A percentile compares a stretch with the other conserved stretches of the same genome.
Evolutionary conservation across 2,113 vertebrate species (phyloP).

Genomic region (Cichladusa arquata): DNA sequence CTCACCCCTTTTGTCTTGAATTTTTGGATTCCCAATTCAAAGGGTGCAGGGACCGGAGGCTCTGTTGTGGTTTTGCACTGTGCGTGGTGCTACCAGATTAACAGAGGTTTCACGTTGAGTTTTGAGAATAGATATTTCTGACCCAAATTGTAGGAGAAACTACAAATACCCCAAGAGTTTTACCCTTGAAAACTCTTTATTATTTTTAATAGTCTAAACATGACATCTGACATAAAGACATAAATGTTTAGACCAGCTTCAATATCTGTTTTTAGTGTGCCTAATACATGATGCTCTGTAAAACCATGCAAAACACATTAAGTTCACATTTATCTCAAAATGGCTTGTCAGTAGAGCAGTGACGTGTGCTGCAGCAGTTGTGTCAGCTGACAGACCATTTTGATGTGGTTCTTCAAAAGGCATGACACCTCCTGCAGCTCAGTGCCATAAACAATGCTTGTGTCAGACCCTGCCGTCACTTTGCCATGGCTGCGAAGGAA

Average conservation of each 20-base stretch:
- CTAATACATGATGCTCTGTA: not conserved
- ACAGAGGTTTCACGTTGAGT: not conserved
- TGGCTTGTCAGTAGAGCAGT: not conserved
- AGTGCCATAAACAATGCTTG: not conserved
- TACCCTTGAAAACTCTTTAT: not conserved
- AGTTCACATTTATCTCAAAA: not conserved
- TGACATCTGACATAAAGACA: not conserved
- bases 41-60: not conserved
- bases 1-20: not conserved
- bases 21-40: not conserved
- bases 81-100: not conserved
- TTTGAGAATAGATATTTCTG: not conserved
- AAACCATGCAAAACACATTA: not conserved
- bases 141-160: not conserved
- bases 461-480: not conserved
- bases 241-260: not conserved
- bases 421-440: not conserved
- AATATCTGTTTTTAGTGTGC: not conserved
- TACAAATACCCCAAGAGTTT: not conserved
- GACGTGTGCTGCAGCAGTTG: not conserved
- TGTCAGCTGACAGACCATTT: not conserved
- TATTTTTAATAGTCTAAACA: not conserved
- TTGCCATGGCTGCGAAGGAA: accelerated
- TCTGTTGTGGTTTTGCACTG: not conserved
- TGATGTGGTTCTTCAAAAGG: not conserved